Conservation (phyloP, 2,888 invertebrate species). For the Lasiommata megera region DNA sequence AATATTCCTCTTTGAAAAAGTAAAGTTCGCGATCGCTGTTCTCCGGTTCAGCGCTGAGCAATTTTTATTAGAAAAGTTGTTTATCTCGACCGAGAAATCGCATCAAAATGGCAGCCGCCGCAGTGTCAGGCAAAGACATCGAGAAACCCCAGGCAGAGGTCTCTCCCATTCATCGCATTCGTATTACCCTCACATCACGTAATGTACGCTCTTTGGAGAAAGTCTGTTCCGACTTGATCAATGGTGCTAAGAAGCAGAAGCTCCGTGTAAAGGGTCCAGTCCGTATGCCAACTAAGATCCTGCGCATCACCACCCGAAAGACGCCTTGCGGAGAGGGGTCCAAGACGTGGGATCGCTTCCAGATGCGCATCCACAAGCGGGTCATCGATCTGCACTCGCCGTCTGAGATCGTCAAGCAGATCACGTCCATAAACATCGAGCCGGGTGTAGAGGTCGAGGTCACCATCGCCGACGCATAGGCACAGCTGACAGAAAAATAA, state of each 20-base stretch:
- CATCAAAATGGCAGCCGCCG: slow-evolving; percentile 83
- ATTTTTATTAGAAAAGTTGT: slow-evolving; percentile 84
- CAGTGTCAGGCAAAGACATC: slow-evolving; percentile 84
- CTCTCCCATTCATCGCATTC: slow-evolving; percentile 95
- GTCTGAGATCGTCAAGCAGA: slow-evolving; percentile 99
- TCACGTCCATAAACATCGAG: slow-evolving; percentile 99
- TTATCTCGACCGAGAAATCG: slow-evolving; percentile 91
- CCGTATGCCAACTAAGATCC: slow-evolving; percentile 98
- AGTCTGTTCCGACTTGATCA: slow-evolving; percentile 98
- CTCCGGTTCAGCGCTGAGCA: slow-evolving; percentile 96
- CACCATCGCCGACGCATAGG: slow-evolving; percentile 94
- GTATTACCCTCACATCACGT: slow-evolving; percentile 98
- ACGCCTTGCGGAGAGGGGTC: slow-evolving; percentile 99
- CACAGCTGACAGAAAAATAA: slow-evolving; percentile 67
- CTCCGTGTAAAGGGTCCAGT: slow-evolving; percentile 99
- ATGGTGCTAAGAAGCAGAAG: slow-evolving; percentile 98
- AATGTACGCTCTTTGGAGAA: slow-evolving; percentile 99
- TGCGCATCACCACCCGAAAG: slow-evolving; percentile 99
- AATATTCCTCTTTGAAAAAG: slow-evolving; percentile 16
- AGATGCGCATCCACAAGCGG: slow-evolving; percentile 99
- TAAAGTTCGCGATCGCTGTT: slow-evolving; percentile 57
- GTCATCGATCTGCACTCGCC: slow-evolving; percentile 99
- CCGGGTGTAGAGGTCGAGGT: slow-evolving; percentile 99
- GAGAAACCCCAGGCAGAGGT: slow-evolving; percentile 95
- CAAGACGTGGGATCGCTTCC: slow-evolving; percentile 99